phyloP scores from a whole-genome alignment of 2,113 vertebrate species.

The Chrysemys picta region DNA sequence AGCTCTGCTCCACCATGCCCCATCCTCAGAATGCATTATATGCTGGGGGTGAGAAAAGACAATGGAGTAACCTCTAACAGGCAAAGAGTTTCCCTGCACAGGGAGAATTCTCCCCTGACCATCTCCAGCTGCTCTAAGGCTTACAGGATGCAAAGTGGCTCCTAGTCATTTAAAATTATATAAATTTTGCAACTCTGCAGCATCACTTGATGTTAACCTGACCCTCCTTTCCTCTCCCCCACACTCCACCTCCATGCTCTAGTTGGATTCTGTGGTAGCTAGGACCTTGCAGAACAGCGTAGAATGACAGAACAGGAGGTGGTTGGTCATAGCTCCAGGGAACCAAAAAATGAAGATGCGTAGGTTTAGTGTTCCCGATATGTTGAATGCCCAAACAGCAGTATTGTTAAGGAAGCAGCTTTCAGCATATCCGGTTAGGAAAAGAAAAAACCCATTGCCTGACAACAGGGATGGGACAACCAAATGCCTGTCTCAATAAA shows the following conservation, averaged over 20 bases:
- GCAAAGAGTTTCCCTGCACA: not conserved
- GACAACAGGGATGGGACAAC: not conserved
- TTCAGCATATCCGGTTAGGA: not conserved
- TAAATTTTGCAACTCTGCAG: not conserved
- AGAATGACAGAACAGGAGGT: not conserved
- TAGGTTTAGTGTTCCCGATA: not conserved
- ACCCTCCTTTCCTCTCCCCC: not conserved
- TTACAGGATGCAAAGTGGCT: not conserved
- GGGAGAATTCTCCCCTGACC: not conserved
- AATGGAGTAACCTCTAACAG: not conserved
- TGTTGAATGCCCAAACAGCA: not conserved
- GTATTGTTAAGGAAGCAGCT: not conserved
- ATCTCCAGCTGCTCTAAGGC: not conserved
- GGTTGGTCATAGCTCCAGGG: not conserved
- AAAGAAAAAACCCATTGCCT: not conserved
- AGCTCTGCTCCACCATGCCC: not conserved
- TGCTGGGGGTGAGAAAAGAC: not conserved
- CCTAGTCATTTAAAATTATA: not conserved
- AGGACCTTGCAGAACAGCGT: no score
- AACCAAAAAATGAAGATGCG: not conserved
- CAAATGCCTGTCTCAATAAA: not conserved
- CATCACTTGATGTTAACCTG: not conserved
- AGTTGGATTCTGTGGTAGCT: no score
- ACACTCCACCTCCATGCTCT: not conserved
- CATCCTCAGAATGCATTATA: not conserved